Percentiles rank a stretch among this genome's conserved stretches.
Evolutionary conservation across 53 echinoderm and acorn worm species (phyloP).

Genomic region (Pentamera pediparva): DNA sequence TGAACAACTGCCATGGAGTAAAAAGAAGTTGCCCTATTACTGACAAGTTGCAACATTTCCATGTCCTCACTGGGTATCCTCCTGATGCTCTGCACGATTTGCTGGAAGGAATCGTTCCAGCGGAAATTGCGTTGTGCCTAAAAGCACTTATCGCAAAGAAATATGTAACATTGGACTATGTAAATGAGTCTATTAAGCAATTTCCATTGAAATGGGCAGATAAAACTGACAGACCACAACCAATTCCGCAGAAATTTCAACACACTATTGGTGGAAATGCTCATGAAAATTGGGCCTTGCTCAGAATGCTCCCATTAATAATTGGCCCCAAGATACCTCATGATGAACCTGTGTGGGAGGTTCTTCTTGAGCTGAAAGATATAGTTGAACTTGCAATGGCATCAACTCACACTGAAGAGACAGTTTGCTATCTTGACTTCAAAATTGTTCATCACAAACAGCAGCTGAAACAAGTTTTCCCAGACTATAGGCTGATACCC

Average conservation of each 20-base stretch:
- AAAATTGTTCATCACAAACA: slow-evolving; percentile 24
- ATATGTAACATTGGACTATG: slow-evolving; percentile 14
- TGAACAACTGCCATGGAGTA: slow-evolving; percentile 21
- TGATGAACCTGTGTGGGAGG: slow-evolving; percentile 33
- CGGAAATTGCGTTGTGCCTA: slow-evolving; percentile 35
- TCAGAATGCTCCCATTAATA: slow-evolving; percentile 34
- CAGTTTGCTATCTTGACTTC: slow-evolving; percentile 28
- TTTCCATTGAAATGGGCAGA: slow-evolving; percentile 32
- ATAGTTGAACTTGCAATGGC: slow-evolving; percentile 31
- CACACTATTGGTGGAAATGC: slow-evolving; percentile 28
- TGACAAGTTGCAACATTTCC: slow-evolving; percentile 6
- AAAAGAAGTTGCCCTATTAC: slow-evolving; percentile 1
- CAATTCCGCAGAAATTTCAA: background rate
- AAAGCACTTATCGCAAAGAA: slow-evolving; percentile 15
- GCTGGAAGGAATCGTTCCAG: slow-evolving; percentile 32
- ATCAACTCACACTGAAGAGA: slow-evolving; percentile 14
- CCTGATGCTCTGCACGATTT: slow-evolving; percentile 38
- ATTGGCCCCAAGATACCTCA: slow-evolving; percentile 32
- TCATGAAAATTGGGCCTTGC: slow-evolving; percentile 30
- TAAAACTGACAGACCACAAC: slow-evolving; percentile 20
- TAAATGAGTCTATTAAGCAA: slow-evolving; percentile 25
- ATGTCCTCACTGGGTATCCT: slow-evolving; percentile 35
- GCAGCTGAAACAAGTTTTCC: slow-evolving; percentile 10
- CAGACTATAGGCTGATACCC: slow-evolving; percentile 6
- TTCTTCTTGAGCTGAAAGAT: slow-evolving; percentile 30